phyloP scores from a whole-genome alignment of 2,113 vertebrate genomes.

The Eonycteris spelaea region DNA sequence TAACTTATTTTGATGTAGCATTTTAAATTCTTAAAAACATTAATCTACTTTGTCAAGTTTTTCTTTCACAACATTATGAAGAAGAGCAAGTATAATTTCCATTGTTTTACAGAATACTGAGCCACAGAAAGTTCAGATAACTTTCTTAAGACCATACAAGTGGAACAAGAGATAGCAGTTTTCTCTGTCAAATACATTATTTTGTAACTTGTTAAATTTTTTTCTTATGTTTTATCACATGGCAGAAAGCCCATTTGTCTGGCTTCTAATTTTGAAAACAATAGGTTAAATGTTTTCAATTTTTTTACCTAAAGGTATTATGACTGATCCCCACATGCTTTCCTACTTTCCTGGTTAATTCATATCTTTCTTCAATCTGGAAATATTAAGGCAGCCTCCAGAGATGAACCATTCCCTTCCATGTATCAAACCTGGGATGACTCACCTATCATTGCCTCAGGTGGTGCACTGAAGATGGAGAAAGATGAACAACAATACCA shows the following conservation, averaged over 20 bases:
- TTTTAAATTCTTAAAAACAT: background rate
- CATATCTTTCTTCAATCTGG: background rate
- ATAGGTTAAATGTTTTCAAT: background rate
- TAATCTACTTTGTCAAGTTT: background rate
- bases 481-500: background rate
- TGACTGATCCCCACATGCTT: background rate
- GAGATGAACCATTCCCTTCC: background rate
- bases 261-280: conserved; percentile 2
- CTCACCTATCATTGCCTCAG: background rate
- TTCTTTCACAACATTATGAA: background rate
- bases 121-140: background rate
- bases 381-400: background rate
- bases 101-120: background rate
- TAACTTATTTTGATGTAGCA: background rate
- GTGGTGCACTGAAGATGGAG: background rate
- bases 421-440: background rate
- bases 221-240: background rate
- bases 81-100: background rate
- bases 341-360: background rate
- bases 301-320: background rate
- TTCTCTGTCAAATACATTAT: background rate
- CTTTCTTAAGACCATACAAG: background rate
- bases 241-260: background rate
- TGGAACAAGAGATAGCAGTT: background rate
- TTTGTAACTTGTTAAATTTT: background rate